These are phyloP conservation scores for Drosophila nannoptera DNA, from an alignment of 1,140 invertebrate species.

Conservation along the genomic window DNA sequence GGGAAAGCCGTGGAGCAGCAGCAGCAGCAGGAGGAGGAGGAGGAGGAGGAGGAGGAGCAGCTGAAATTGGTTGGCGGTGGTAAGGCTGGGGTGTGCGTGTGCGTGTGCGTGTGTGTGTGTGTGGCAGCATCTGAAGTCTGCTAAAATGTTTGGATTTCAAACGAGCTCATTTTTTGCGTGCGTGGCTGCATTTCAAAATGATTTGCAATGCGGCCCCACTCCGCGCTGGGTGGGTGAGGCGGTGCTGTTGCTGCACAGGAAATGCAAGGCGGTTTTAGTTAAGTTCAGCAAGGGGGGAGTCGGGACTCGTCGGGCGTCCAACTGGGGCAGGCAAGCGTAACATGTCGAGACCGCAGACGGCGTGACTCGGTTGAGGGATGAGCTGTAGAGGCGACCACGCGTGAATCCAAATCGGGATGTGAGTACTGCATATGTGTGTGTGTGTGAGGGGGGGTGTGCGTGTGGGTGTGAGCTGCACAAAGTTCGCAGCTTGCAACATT, in stretches of 20 bases:
- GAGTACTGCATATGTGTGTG: conserved; percentile 13
- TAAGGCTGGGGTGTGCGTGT: no score
- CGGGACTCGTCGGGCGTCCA: conserved; percentile 51
- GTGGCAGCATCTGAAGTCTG: conserved; percentile 9
- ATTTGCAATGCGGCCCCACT: conserved; percentile 49
- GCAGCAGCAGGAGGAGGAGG: neutral
- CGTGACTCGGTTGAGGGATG: conserved; percentile 60
- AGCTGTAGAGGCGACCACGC: conserved; percentile 66
- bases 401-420: conserved; percentile 32
- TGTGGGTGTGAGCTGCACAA: conserved; percentile 17
- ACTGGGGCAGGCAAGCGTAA: conserved; percentile 54
- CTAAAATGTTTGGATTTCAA: conserved; percentile 72
- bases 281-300: neutral
- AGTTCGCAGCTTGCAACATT: conserved; percentile 45
- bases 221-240: neutral
- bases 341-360: conserved; percentile 65
- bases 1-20: neutral
- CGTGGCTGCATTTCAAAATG: conserved; percentile 72
- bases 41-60: no score
- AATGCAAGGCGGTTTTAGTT: conserved; percentile 56
- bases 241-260: conserved; percentile 40
- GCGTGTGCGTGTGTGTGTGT: neutral
- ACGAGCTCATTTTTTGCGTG: conserved; percentile 73
- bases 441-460: conserved; percentile 20
- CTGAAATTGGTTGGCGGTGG: no score